phyloP scores from a whole-genome alignment of 2,888 invertebrate species.

The Tigriopus californicus region DNA sequence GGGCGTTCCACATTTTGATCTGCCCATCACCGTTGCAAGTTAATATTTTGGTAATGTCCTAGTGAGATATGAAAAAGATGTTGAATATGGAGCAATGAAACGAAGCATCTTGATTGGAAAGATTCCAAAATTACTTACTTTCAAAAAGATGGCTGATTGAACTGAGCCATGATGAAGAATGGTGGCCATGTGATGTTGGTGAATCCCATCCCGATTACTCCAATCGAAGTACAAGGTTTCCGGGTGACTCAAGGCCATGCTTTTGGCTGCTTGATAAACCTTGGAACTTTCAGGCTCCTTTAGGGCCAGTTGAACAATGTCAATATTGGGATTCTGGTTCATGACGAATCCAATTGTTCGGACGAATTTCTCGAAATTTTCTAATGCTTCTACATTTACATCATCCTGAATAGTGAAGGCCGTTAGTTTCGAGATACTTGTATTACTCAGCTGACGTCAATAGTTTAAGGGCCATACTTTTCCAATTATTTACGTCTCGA shows the following conservation, averaged over 20 bases:
- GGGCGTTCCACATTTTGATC: slow-evolving; percentile 39
- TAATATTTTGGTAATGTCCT: slow-evolving; percentile 29
- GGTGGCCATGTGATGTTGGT: background rate
- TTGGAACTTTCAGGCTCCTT: slow-evolving; percentile 40
- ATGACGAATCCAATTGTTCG: slow-evolving; percentile 41
- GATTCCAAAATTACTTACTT: slow-evolving; percentile 35
- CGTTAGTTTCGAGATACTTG: slow-evolving; percentile 13
- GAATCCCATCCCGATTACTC: slow-evolving; percentile 29
- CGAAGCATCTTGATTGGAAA: too few relatives aligned
- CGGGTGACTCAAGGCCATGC: slow-evolving; percentile 33
- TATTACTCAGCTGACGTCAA: slow-evolving; percentile 4
- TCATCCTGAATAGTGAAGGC: slow-evolving; percentile 28
- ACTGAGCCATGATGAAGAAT: background rate
- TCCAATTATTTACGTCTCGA: slow-evolving; percentile 24
- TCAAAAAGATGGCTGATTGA: background rate
- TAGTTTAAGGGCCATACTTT: background rate
- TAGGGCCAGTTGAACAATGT: slow-evolving; percentile 48
- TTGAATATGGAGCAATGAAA: too few relatives aligned
- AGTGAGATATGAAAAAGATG: too few relatives aligned
- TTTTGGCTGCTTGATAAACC: slow-evolving; percentile 37
- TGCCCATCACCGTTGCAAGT: slow-evolving; percentile 32
- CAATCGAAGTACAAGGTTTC: slow-evolving; percentile 42
- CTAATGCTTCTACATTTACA: slow-evolving; percentile 16
- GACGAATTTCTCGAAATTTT: slow-evolving; percentile 40
- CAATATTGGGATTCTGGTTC: slow-evolving; percentile 40